These are phyloP conservation scores for Drosophila elegans DNA, from an alignment of 1,140 invertebrate genomes.

Conservation along the genomic window DNA sequence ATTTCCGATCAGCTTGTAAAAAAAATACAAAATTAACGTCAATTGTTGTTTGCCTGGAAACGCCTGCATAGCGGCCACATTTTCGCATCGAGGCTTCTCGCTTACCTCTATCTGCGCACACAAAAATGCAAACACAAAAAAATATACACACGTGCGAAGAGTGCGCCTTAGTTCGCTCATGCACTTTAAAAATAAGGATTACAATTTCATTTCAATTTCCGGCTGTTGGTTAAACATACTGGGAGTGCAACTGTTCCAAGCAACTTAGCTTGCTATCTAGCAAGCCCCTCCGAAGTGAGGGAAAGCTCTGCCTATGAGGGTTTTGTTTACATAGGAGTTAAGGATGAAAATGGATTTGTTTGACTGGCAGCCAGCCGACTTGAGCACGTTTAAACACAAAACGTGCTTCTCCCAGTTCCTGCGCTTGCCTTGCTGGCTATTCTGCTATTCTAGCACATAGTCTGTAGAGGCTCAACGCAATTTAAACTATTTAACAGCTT, in stretches of 20 bases:
- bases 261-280: constrained; percentile 46
- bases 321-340: constrained; percentile 73
- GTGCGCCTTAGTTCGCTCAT: constrained; percentile 14
- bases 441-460: constrained; percentile 51
- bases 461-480: constrained; percentile 61
- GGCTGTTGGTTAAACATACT: constrained; percentile 46
- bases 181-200: constrained; percentile 67
- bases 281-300: constrained; percentile 36
- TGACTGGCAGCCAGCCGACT: constrained; percentile 70
- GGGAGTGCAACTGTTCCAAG: constrained; percentile 43
- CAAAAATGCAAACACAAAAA: constrained; percentile 33
- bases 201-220: constrained; percentile 77
- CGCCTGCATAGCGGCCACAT: constrained; percentile 56
- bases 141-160: constrained; percentile 54
- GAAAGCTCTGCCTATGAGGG: constrained; percentile 34
- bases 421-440: too few species aligned
- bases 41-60: too few species aligned
- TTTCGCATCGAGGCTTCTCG: constrained; percentile 27
- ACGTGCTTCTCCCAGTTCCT: neutral
- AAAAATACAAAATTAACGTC: too few species aligned
- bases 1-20: too few species aligned
- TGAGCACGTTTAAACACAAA: constrained; percentile 55
- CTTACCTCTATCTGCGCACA: neutral
- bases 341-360: constrained; percentile 76
- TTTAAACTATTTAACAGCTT: constrained; percentile 73